Base-by-base conservation (phyloP, 2,797 vertebrate genomes). In the Argentina silus region DNA sequence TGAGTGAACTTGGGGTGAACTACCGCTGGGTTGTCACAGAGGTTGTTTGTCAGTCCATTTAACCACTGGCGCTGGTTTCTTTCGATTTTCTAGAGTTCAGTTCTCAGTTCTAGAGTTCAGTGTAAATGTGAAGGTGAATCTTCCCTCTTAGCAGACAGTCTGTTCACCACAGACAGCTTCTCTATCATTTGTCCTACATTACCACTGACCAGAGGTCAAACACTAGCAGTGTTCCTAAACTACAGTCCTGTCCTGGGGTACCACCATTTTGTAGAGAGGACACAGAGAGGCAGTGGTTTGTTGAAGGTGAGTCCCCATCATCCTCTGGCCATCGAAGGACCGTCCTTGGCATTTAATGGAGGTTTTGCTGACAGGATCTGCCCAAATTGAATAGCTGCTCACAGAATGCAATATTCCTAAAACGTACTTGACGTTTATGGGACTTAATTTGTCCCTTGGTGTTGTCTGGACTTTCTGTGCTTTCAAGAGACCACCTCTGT, bases 381-480 rank as follows among this genome's bases (percentile, higher is more conserved):
- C 87, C 85, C 56, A 72, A 70, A 81, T 83, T 75, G 81, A 81
- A 81, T 50, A 66, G 69, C 80, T 67, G 80, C 79, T 85, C 57
- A 27, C 76, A 67, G 68, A 86, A 60, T 62, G 79, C 81, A 64
- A 48, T 15, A 84, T 86, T 80, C 83, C 79, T 75, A 70, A 84
- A 89, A 80, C 76, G 77, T 75, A 74, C 84, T 77, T 88, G 87
- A 90, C 87, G 86, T 89, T 88, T 90, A 81, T 86, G 78, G 81
- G 83, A 83, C 76, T 87, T 86, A 81, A 81, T 79, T 21, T 64
- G 57, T 75, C 74, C 84, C 82, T 75, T 73, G 45, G 77, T 75
- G 71, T 77, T 87, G 77, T 87, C 88, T 86, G 84, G 50, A 63
- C 67, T 50, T 67, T 42, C 9, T n/a, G 17, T 69, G 42, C 81